These are phyloP conservation scores for Panagrolaimus sp. DNA, from an alignment of 1,140 invertebrate species.

Conservation along the genomic window DNA sequence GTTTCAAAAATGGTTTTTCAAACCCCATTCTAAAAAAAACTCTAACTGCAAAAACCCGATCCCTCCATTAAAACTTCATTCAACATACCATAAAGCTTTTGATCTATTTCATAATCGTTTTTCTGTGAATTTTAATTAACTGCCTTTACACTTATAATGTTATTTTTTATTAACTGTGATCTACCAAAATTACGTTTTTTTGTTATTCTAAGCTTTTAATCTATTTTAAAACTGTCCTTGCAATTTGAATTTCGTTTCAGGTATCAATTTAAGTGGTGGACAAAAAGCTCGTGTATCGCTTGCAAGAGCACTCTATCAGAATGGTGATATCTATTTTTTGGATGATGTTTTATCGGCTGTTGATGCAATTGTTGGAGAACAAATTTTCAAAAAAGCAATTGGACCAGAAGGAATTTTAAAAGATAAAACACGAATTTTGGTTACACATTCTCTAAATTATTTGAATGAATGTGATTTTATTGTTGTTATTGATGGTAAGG, in stretches of 20 bases:
- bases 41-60: too few relatives aligned
- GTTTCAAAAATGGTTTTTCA: too few relatives aligned
- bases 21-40: too few relatives aligned
- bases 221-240: neutral
- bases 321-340: conserved; percentile 81
- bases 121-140: too few relatives aligned
- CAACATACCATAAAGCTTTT: too few relatives aligned
- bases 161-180: too few relatives aligned
- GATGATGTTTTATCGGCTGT: conserved; percentile 94
- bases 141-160: too few relatives aligned
- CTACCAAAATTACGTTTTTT: too few relatives aligned
- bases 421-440: conserved; percentile 61
- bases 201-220: too few relatives aligned
- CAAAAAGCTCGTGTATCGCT: conserved; percentile 94
- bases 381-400: conserved; percentile 51
- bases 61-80: too few relatives aligned
- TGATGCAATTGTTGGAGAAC: conserved; percentile 76
- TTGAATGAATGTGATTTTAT: conserved; percentile 45
- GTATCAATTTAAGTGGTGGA: conserved; percentile 90
- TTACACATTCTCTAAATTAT: conserved; percentile 53
- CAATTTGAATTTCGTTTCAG: conserved; percentile 56
- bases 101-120: too few relatives aligned
- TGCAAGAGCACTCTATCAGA: conserved; percentile 82
- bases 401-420: conserved; percentile 64
- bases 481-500: conserved; percentile 24